Evolutionary conservation across 2,888 invertebrate species (phyloP).

Genomic region (Allophyes oxyacanthae): DNA sequence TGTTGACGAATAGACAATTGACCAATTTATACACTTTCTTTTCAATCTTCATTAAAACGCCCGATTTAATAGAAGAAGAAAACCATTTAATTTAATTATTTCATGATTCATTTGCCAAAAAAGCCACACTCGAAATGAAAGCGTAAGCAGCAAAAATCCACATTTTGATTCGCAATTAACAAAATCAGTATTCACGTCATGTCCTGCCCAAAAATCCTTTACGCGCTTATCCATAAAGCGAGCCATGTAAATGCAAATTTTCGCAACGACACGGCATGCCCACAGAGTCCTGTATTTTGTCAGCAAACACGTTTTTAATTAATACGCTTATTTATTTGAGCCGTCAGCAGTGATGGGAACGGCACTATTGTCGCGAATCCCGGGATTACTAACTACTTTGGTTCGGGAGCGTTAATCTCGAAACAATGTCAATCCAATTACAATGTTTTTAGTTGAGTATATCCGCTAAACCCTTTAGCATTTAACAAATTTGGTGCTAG

Average conservation of each 20-base stretch:
- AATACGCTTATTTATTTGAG: slow-evolving; percentile 78
- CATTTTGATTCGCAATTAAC: slow-evolving; percentile 51
- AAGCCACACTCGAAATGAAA: slow-evolving; percentile 17
- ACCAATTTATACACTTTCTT: no score
- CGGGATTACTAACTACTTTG: slow-evolving; percentile 4
- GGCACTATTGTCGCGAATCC: slow-evolving; percentile 28
- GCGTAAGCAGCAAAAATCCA: slow-evolving; percentile 19
- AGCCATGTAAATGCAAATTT: slow-evolving; percentile 58
- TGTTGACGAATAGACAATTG: no score
- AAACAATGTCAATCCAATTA: no score
- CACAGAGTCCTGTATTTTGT: slow-evolving; percentile 69
- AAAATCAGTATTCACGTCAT: slow-evolving; percentile 49
- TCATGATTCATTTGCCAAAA: neutral
- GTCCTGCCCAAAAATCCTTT: slow-evolving; percentile 53
- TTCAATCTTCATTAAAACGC: no score
- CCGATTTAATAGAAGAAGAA: no score
- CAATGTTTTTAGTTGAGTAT: no score
- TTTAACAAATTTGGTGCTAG: no score
- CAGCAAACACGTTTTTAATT: slow-evolving; percentile 82
- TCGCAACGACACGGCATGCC: slow-evolving; percentile 50
- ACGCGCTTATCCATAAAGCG: slow-evolving; percentile 58
- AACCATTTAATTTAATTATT: slow-evolving; percentile 11
- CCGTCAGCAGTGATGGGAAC: slow-evolving; percentile 43
- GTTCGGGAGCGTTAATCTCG: no score
- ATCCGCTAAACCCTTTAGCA: no score